phyloP scores from a whole-genome alignment of 2,888 invertebrate genomes.

The Pammene aurita region DNA sequence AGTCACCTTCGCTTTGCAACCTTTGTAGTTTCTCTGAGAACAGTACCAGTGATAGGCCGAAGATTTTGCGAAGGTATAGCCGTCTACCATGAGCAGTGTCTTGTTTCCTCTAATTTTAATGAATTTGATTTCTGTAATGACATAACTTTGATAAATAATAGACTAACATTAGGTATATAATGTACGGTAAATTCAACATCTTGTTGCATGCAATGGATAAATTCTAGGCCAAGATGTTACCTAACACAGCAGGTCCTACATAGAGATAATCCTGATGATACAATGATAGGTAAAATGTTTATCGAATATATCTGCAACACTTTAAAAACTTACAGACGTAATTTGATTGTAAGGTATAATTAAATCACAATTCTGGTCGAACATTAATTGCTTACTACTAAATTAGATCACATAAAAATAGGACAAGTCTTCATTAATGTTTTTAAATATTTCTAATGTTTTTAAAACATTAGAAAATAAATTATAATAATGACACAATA shows the following conservation, averaged over 20 bases:
- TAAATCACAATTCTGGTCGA: neutral
- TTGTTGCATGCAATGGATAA: too few species aligned
- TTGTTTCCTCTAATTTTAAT: constrained; percentile 15
- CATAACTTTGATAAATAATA: neutral
- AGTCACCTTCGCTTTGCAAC: constrained; percentile 6
- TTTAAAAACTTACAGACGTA: too few species aligned
- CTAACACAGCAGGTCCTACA: too few species aligned
- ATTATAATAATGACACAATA: too few species aligned
- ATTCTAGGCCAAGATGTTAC: too few species aligned
- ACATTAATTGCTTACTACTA: neutral
- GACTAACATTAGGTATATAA: neutral
- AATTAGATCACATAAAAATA: neutral
- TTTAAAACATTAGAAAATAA: neutral
- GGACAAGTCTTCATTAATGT: neutral
- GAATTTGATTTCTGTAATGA: constrained; percentile 9
- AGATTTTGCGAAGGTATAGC: constrained; percentile 6
- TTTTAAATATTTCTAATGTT: neutral
- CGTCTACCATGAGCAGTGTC: constrained; percentile 15
- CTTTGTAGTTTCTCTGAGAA: neutral
- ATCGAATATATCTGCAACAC: too few species aligned
- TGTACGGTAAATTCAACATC: neutral
- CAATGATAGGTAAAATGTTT: too few species aligned
- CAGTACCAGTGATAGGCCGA: constrained; percentile 2
- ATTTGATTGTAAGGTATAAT: neutral
- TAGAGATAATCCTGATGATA: too few species aligned